A percentile compares a stretch with the other conserved stretches of the same genome.
These are phyloP conservation scores for Acipenser ruthenus DNA, from an alignment of 2,797 vertebrate genomes.

Conservation along the genomic window DNA sequence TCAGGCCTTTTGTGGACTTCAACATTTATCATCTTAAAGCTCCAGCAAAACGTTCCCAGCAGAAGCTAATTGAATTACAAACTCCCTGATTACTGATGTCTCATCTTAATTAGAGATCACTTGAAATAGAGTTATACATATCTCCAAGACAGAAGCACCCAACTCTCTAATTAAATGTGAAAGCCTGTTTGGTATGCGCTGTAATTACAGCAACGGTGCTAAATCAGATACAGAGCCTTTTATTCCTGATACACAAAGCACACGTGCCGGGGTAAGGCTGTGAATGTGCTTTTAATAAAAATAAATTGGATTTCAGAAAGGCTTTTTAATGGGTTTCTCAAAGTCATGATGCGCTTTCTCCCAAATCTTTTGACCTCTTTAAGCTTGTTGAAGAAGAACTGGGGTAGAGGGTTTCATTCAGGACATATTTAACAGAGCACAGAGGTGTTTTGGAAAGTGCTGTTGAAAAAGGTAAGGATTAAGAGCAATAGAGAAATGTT, in stretches of 20 bases:
- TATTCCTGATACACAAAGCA: not conserved
- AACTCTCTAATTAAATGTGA: slow-evolving; percentile 22
- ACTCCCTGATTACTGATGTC: not conserved
- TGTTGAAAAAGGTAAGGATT: too few species aligned
- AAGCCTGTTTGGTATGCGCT: not conserved
- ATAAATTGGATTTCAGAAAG: not conserved
- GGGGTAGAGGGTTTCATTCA: too few species aligned
- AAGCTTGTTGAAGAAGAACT: not conserved
- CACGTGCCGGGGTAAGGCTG: not conserved
- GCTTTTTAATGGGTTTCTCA: not conserved
- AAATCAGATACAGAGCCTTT: not conserved
- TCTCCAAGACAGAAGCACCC: not conserved
- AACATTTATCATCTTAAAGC: not conserved
- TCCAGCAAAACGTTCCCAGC: not conserved
- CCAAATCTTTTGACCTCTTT: not conserved
- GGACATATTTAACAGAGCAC: too few species aligned
- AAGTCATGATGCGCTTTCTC: not conserved
- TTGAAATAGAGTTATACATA: slow-evolving; percentile 16
- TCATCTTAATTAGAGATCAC: slow-evolving; percentile 30
- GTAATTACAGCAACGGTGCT: not conserved
- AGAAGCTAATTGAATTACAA: slow-evolving; percentile 11
- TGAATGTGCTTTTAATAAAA: not conserved
- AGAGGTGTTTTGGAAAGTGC: too few species aligned
- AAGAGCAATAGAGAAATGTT: too few species aligned
- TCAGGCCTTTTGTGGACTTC: not conserved